Conservation (phyloP, 2,113 vertebrate genomes). For the Phylloscopus trochiloides region DNA sequence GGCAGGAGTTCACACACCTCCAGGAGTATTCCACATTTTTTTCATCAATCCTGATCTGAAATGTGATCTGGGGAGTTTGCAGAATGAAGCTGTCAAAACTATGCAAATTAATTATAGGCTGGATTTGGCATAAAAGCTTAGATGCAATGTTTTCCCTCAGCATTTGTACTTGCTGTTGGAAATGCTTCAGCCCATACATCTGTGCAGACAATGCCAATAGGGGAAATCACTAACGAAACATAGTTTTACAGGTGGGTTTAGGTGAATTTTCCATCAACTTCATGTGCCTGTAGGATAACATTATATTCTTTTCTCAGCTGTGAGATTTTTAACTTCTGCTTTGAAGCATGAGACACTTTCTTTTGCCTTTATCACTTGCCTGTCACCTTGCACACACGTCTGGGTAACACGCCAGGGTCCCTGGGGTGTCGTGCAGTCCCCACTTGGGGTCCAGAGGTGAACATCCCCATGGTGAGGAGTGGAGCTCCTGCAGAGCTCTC, state of each 20-base stretch:
- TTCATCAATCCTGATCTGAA: background rate
- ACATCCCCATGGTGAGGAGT: fast-evolving
- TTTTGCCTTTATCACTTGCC: background rate
- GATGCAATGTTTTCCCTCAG: background rate
- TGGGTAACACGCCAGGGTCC: fast-evolving
- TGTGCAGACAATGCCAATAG: background rate
- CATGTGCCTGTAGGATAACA: background rate
- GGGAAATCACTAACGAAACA: background rate
- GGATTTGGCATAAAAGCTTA: background rate
- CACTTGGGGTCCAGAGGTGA: background rate
- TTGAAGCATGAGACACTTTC: background rate
- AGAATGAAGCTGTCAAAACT: constrained; percentile 31
- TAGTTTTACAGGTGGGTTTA: constrained; percentile 1
- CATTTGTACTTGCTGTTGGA: constrained; percentile 1
- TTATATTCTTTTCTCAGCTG: background rate
- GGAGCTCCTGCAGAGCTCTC: background rate
- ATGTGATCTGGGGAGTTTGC: background rate
- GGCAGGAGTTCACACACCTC: background rate
- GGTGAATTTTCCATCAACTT: constrained; percentile 11
- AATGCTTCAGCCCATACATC: background rate
- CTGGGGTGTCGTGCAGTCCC: fast-evolving
- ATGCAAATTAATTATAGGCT: constrained; percentile 9
- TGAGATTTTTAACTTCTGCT: background rate
- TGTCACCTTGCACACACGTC: fast-evolving
- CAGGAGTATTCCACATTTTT: background rate